Evolutionary conservation across 2,888 invertebrate species (phyloP).

Genomic region (Lepidocyrtoides sp.): DNA sequence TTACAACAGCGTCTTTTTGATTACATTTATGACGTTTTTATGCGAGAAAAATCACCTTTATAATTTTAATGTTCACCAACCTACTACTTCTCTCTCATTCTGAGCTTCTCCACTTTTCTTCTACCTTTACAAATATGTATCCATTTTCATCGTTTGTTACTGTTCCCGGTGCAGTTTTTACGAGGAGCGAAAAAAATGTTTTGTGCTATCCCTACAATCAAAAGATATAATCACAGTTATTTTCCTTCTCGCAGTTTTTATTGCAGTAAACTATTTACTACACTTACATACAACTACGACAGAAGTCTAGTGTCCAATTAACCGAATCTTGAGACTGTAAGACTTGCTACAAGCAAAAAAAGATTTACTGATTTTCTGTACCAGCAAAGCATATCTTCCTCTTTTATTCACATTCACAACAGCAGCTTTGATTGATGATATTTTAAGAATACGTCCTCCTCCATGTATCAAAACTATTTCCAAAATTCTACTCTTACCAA

Average conservation of each 20-base stretch:
- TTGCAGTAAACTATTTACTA: background rate
- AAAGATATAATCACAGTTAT: conserved; percentile 19
- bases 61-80: conserved; percentile 30
- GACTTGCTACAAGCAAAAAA: background rate
- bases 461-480: conserved; percentile 41
- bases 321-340: conserved; percentile 21
- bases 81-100: background rate
- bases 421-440: conserved; percentile 67
- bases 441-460: conserved; percentile 68
- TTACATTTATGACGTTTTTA: conserved; percentile 44
- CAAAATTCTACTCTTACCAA: background rate
- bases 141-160: conserved; percentile 25
- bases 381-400: background rate
- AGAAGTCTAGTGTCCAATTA: conserved; percentile 33
- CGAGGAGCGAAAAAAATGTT: conserved; percentile 11
- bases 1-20: conserved; percentile 13
- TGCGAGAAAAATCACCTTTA: conserved; percentile 29
- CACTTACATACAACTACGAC: background rate
- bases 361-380: background rate
- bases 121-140: background rate
- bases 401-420: conserved; percentile 3
- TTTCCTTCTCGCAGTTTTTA: conserved; percentile 27
- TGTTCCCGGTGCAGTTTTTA: conserved; percentile 14
- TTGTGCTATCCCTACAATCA: background rate
- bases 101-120: background rate